Conservation (phyloP, 2,797 vertebrate species). For the Chrosomus eos region DNA sequence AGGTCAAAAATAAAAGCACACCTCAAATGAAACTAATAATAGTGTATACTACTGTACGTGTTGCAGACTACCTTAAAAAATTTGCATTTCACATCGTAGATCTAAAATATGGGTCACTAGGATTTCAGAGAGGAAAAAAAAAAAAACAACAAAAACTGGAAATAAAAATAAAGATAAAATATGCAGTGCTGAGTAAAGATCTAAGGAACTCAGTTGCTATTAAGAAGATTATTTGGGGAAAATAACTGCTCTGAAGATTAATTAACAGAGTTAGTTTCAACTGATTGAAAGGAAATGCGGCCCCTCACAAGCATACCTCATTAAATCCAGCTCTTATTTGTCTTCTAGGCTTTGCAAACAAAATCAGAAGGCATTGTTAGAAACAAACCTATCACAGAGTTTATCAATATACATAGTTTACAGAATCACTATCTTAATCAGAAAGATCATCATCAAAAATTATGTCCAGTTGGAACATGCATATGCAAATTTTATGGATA, state of each 20-base stretch:
- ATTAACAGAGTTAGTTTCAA: constrained; percentile 78
- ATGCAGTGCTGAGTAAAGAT: constrained; percentile 78
- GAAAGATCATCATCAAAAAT: constrained; percentile 58
- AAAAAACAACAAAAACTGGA: constrained; percentile 51
- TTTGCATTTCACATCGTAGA: constrained; percentile 71
- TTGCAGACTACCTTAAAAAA: constrained; percentile 65
- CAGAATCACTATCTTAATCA: constrained; percentile 66
- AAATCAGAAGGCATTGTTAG: constrained; percentile 75
- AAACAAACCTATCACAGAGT: constrained; percentile 55
- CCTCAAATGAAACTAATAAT: constrained; percentile 75
- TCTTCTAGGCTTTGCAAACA: constrained; percentile 80
- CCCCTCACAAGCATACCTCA: constrained; percentile 71
- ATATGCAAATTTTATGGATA: not conserved
- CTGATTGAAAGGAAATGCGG: constrained; percentile 78
- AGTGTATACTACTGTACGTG: constrained; percentile 57
- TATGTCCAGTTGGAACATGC: constrained; percentile 9
- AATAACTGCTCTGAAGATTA: constrained; percentile 78
- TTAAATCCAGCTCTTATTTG: constrained; percentile 79
- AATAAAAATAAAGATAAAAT: constrained; percentile 69
- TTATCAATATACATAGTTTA: constrained; percentile 71
- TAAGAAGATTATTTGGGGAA: constrained; percentile 79
- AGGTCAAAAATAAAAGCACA: constrained; percentile 64
- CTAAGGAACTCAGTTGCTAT: constrained; percentile 75
- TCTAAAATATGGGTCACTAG: constrained; percentile 82
- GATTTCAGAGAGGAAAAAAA: constrained; percentile 65